Percentiles rank a stretch among this genome's conserved stretches.
These are phyloP conservation scores for Nephrocerus scutellatus DNA, from an alignment of 2,888 invertebrate genomes.

Conservation along the genomic window DNA sequence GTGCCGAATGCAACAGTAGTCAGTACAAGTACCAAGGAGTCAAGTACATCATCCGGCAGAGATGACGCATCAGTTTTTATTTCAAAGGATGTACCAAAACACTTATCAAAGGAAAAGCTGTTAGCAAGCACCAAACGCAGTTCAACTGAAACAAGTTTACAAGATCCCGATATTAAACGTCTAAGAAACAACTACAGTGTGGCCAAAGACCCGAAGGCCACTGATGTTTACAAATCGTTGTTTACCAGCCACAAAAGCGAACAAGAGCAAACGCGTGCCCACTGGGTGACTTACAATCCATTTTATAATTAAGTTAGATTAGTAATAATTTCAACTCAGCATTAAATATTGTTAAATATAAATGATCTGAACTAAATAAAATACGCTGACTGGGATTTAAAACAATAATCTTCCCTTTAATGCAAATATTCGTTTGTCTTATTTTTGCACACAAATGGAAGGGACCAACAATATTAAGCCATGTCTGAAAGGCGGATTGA, in stretches of 20 bases:
- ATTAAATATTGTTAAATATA: no score
- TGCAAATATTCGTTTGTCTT: no score
- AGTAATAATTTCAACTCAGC: no score
- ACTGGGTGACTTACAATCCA: conserved; percentile 98
- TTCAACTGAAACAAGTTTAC: conserved; percentile 36
- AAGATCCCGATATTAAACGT: conserved; percentile 68
- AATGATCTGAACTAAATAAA: no score
- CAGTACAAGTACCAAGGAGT: background rate
- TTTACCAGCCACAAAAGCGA: conserved; percentile 89
- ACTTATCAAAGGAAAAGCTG: conserved; percentile 20
- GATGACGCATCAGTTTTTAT: no score
- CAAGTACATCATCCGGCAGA: no score
- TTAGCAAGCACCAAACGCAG: conserved; percentile 30
- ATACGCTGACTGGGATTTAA: no score
- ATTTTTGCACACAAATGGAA: no score
- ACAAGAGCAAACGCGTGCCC: conserved; percentile 77
- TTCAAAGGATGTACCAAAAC: background rate
- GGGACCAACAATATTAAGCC: no score
- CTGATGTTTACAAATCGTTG: conserved; percentile 88
- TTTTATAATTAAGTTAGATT: conserved; percentile 74
- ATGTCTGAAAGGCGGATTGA: no score
- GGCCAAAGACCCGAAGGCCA: conserved; percentile 82
- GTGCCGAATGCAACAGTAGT: background rate
- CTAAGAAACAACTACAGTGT: conserved; percentile 76
- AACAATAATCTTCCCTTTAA: no score